A percentile compares a stretch with the other conserved stretches of the same genome.
These are phyloP conservation scores for Siniperca scherzeri DNA, from an alignment of 2,797 vertebrate genomes.

Conservation along the genomic window DNA sequence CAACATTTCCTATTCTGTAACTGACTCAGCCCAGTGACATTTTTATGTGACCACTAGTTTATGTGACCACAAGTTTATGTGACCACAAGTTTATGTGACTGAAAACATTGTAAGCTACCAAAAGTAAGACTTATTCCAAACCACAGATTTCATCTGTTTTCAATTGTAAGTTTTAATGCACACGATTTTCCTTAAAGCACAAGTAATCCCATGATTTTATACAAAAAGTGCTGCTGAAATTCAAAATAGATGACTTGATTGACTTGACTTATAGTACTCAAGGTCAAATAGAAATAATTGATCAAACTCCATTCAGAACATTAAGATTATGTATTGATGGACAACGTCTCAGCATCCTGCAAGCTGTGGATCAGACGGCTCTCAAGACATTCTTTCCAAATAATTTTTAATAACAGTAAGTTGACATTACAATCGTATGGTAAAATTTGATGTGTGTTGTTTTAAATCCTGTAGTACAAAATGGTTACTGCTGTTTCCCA, in stretches of 20 bases:
- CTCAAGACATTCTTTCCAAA: not conserved
- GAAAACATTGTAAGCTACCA: conserved; percentile 1
- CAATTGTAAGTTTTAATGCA: not conserved
- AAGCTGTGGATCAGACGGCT: not conserved
- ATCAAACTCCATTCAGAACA: not conserved
- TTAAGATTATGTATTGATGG: not conserved
- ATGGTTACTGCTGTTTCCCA: conserved; percentile 12
- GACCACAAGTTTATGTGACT: conserved; percentile 15
- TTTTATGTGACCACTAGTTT: conserved; percentile 7
- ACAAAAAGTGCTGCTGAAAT: not conserved
- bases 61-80: conserved; percentile 10
- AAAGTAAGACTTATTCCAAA: not conserved
- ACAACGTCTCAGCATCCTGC: not conserved
- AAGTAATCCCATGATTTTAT: not conserved
- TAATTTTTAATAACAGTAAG: not conserved
- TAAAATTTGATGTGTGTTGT: not conserved
- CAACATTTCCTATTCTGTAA: conserved; percentile 32
- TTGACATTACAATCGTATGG: not conserved
- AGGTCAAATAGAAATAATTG: not conserved
- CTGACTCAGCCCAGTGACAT: not conserved
- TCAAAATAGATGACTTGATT: not conserved
- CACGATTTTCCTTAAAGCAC: not conserved
- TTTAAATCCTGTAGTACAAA: not conserved
- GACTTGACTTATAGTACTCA: not conserved
- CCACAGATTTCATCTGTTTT: not conserved